Evolutionary conservation across 2,113 vertebrate species (phyloP).

Genomic region (Maccullochella peelii): DNA sequence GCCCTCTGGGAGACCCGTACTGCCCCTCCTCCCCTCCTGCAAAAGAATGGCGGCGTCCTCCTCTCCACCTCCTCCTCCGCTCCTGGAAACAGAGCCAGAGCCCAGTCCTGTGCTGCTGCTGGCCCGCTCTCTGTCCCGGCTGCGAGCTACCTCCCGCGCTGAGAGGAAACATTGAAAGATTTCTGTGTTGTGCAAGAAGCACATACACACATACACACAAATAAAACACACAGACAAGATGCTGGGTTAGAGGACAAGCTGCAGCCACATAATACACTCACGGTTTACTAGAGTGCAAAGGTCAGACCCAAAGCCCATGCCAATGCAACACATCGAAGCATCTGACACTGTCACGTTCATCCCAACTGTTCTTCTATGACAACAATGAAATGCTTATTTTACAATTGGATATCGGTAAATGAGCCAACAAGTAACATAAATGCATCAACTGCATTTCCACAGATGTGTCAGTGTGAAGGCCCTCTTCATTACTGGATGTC

Average conservation of each 20-base stretch:
- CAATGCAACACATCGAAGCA: neutral
- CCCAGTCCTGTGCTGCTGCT: conserved; percentile 81
- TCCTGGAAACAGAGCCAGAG: conserved; percentile 82
- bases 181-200: conserved; percentile 92
- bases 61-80: conserved; percentile 67
- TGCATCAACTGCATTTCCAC: neutral
- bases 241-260: conserved; percentile 63
- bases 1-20: conserved; percentile 89
- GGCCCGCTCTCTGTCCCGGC: conserved; percentile 91
- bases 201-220: conserved; percentile 66
- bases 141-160: conserved; percentile 95
- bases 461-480: neutral
- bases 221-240: conserved; percentile 49
- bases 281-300: neutral
- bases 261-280: conserved; percentile 9
- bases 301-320: neutral
- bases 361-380: neutral
- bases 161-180: conserved; percentile 99
- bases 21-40: conserved; percentile 89
- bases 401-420: neutral
- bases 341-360: neutral
- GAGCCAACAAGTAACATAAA: neutral
- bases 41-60: conserved; percentile 86
- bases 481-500: neutral
- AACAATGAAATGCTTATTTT: neutral